Evolutionary conservation across 2,797 vertebrate species (phyloP), one percentile per base, ranked within the genome.

Genomic region (Neosilurus hyrtlii): DNA sequence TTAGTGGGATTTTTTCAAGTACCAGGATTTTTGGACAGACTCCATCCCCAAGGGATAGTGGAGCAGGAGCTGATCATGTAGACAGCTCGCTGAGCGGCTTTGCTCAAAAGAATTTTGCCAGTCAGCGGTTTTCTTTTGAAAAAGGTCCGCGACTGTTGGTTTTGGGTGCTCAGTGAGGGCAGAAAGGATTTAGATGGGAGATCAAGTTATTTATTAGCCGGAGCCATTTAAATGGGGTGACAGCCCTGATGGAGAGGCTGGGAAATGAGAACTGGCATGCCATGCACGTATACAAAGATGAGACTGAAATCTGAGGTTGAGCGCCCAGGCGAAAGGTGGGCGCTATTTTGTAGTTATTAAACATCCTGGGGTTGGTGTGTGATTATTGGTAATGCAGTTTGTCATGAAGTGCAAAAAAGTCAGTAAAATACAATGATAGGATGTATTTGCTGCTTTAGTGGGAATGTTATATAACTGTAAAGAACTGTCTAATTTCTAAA

Each of bases 151-250:
- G 89, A 91, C 90, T 95, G 94, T 95, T 95, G 91, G 92, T 93
- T 82, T 92, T 94, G 90, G 91, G 88, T 93, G 92, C 90, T 92
- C 91, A 91, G 88, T 92, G 89, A 88, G 92, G 89, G 90, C 87
- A 91, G 89, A 92, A 88, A 85, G 92, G 94, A 93, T 94, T 94
- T 94, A 90, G 83, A 89, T 90, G 91, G 89, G 93, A 90, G 91
- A 94, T 95, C 85, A 85, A 91, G 93, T 94, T 93, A 94, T 94
- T 95, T 94, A 94, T 93, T 93, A 92, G 91, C 90, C 80, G 87
- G 91, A 93, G 89, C 90, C 90, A 86, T 92, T 94, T 92, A 93
- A 95, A 94, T 90, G 87, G 91, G 88, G 89, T 87, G 86, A 84
- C 82, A 85, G 90, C 88, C 88, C 87, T 91, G 91, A 92, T 90